A percentile compares a stretch with the other conserved stretches of the same genome.
phyloP scores from a whole-genome alignment of 2,797 vertebrate genomes.

The Spea hammondii region DNA sequence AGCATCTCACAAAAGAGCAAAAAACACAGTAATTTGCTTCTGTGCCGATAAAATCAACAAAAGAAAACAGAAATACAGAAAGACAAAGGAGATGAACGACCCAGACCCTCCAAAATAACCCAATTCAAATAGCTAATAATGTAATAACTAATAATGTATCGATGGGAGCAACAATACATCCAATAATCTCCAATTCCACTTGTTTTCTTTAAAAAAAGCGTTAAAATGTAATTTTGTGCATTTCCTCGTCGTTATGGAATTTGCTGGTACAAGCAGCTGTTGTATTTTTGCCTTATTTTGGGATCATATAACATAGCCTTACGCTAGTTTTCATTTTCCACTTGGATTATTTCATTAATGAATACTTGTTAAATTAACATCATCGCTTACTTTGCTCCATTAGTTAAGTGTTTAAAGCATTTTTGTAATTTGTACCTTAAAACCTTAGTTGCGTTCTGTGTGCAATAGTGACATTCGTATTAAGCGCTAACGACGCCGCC shows the following conservation, averaged over 20 bases:
- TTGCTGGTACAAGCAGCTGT: conserved; percentile 45
- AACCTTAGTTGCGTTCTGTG: conserved; percentile 42
- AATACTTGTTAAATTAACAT: conserved; percentile 55
- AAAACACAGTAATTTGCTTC: background rate
- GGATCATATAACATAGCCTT: conserved; percentile 48
- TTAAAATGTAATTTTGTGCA: conserved; percentile 32
- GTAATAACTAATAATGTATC: too few relatives aligned
- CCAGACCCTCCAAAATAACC: too few relatives aligned
- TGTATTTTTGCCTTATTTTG: conserved; percentile 40
- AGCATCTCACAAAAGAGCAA: conserved; percentile 11
- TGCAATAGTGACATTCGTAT: conserved; percentile 46
- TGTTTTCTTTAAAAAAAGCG: background rate
- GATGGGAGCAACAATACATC: background rate
- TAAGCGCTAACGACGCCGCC: conserved; percentile 33
- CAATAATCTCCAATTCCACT: background rate
- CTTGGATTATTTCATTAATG: conserved; percentile 52
- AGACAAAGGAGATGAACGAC: too few relatives aligned
- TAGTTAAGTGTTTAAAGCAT: conserved; percentile 53
- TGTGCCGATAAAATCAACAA: background rate
- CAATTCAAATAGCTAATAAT: too few relatives aligned
- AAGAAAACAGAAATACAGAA: background rate
- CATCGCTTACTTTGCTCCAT: conserved; percentile 51
- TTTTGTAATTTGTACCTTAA: conserved; percentile 53
- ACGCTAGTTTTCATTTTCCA: conserved; percentile 53
- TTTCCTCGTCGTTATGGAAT: conserved; percentile 43